Evolutionary conservation across 92 coral and sea anemone species (phyloP).

Genomic region (Scolanthus callimorphus): DNA sequence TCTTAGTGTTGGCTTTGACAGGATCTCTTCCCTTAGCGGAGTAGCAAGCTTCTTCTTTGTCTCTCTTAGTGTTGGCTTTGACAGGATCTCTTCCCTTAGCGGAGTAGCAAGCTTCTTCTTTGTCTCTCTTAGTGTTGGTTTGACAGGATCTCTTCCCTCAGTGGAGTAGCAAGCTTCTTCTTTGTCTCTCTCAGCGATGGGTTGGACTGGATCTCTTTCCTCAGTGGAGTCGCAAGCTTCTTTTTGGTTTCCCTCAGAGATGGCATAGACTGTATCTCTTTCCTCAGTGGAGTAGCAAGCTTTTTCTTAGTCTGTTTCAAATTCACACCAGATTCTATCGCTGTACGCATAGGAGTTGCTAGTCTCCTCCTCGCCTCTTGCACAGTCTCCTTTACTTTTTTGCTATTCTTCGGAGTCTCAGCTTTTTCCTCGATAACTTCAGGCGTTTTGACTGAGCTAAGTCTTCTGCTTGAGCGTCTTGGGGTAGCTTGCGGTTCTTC

Average conservation of each 20-base stretch:
- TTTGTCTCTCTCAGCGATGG: constrained; percentile 35
- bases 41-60: constrained; percentile 69
- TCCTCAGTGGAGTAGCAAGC: constrained; percentile 60
- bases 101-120: constrained; percentile 74
- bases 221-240: constrained; percentile 40
- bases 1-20: constrained; percentile 44
- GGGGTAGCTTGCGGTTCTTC: constrained; percentile 16
- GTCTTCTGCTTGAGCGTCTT: constrained; percentile 20
- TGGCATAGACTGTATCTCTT: too few species aligned
- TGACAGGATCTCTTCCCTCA: constrained; percentile 53
- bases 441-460: not conserved
- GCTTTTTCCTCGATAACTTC: not conserved
- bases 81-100: constrained; percentile 55
- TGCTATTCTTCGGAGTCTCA: constrained; percentile 5
- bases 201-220: constrained; percentile 45
- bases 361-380: constrained; percentile 50
- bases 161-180: constrained; percentile 51
- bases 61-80: constrained; percentile 34
- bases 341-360: constrained; percentile 52
- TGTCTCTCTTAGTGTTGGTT: constrained; percentile 38
- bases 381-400: constrained; percentile 33
- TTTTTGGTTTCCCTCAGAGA: constrained; percentile 34
- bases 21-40: constrained; percentile 54
- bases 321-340: constrained; percentile 21
- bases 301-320: constrained; percentile 34